Percentiles rank a stretch among this genome's conserved stretches.
Conservation (phyloP, 1,140 invertebrate genomes). For the Pomacea maculata region DNA sequence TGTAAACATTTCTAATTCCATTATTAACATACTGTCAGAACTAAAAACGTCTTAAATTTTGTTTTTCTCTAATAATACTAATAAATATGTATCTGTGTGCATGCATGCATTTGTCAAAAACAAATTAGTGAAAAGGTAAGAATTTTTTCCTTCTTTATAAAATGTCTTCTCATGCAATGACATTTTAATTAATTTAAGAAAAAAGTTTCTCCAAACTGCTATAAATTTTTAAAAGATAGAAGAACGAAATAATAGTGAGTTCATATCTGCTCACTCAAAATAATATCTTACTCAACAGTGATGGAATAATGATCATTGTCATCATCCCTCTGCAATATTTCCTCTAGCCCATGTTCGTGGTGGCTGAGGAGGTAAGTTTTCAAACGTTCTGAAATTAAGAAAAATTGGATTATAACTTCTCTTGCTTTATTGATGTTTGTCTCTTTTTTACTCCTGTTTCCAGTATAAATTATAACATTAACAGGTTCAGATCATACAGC, state of each 20-base stretch:
- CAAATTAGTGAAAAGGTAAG: background rate
- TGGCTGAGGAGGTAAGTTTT: slow-evolving; percentile 45
- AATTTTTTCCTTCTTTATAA: background rate
- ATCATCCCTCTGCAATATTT: slow-evolving; percentile 56
- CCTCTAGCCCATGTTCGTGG: slow-evolving; percentile 47
- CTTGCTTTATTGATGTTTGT: no score
- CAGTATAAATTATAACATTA: no score
- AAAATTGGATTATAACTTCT: background rate
- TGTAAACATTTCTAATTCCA: background rate
- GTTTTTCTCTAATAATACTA: background rate
- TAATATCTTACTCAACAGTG: slow-evolving; percentile 37
- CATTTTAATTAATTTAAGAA: background rate
- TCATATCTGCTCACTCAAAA: background rate
- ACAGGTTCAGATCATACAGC: no score
- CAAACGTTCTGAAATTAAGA: slow-evolving; percentile 27
- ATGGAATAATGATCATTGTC: slow-evolving; percentile 53
- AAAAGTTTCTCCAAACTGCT: background rate
- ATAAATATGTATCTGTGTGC: background rate
- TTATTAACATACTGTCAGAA: background rate
- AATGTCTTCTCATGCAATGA: background rate
- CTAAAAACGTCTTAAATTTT: background rate
- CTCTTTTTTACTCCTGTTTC: no score
- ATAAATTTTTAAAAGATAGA: background rate
- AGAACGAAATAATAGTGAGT: background rate
- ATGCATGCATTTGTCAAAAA: no score